Evolutionary conservation across 92 coral and sea anemone genomes (phyloP).

Genomic region (Heliopora coerulea): DNA sequence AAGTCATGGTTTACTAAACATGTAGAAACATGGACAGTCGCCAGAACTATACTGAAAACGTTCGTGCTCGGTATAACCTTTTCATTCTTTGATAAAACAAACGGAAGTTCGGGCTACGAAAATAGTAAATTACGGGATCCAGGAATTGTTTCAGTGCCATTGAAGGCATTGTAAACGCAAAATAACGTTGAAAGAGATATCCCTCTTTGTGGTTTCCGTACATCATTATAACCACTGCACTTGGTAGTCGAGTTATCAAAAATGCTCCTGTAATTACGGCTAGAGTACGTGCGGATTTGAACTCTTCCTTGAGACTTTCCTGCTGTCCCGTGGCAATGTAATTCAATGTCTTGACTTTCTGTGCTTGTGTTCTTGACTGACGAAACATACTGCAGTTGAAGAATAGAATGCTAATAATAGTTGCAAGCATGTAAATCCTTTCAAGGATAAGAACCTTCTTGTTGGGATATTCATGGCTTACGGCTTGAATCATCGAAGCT

Average conservation of each 20-base stretch:
- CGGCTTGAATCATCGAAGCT: not conserved
- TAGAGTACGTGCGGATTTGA: slow-evolving; percentile 9
- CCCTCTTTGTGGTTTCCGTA: slow-evolving; percentile 21
- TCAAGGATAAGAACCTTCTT: slow-evolving; percentile 24
- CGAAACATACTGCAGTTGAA: slow-evolving; percentile 25
- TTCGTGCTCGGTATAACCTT: not conserved
- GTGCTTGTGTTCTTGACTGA: slow-evolving; percentile 9
- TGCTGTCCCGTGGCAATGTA: no score
- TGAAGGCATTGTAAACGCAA: not conserved
- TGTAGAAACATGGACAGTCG: no score
- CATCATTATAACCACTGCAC: not conserved
- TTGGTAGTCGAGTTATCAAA: not conserved
- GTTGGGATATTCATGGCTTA: slow-evolving; percentile 8
- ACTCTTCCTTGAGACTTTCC: no score
- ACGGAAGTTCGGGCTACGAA: slow-evolving; percentile 26
- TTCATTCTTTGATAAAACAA: slow-evolving; percentile 13
- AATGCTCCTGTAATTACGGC: slow-evolving; percentile 5
- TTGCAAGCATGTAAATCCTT: slow-evolving; percentile 12
- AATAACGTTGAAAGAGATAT: not conserved
- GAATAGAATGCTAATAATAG: not conserved
- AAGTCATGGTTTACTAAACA: no score
- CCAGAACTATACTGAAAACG: no score
- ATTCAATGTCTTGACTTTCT: no score
- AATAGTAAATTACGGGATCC: slow-evolving; percentile 29
- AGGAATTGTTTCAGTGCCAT: not conserved